These are phyloP conservation scores for Atethmia centrago DNA, from an alignment of 2,888 invertebrate species.

Conservation along the genomic window DNA sequence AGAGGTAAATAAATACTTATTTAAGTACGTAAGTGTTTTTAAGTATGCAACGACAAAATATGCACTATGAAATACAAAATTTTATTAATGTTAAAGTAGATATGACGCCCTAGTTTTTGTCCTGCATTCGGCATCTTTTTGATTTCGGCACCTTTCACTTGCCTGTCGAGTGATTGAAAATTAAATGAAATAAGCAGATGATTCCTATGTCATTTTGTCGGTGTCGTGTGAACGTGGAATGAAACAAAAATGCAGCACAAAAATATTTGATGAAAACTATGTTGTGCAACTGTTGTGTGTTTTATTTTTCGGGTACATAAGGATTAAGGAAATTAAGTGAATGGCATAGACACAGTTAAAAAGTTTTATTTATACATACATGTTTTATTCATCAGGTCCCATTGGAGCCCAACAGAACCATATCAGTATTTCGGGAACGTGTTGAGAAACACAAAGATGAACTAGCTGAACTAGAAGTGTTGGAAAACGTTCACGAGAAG, in stretches of 20 bases:
- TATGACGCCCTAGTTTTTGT: too few species aligned
- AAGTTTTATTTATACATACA: not conserved
- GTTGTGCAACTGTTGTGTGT: not conserved
- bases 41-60: not conserved
- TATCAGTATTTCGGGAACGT: conserved; percentile 98
- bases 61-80: not conserved
- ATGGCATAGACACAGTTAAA: too few species aligned
- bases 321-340: not conserved
- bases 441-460: conserved; percentile 97
- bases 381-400: conserved; percentile 87
- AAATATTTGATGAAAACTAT: not conserved
- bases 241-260: not conserved
- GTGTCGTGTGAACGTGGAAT: too few species aligned
- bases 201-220: not conserved
- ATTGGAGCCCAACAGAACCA: conserved; percentile 95
- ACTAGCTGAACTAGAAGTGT: conserved; percentile 95
- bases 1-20: conserved; percentile 73
- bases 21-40: not conserved
- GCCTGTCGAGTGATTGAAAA: too few species aligned
- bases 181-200: too few species aligned
- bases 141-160: not conserved
- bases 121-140: too few species aligned
- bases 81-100: not conserved
- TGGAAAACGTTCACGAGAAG: conserved; percentile 95
- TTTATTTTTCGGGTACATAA: not conserved